A percentile compares a stretch with the other conserved stretches of the same genome.
These are phyloP conservation scores for Calcarius lapponicus DNA, from an alignment of 2,797 vertebrate genomes.

Conservation along the genomic window DNA sequence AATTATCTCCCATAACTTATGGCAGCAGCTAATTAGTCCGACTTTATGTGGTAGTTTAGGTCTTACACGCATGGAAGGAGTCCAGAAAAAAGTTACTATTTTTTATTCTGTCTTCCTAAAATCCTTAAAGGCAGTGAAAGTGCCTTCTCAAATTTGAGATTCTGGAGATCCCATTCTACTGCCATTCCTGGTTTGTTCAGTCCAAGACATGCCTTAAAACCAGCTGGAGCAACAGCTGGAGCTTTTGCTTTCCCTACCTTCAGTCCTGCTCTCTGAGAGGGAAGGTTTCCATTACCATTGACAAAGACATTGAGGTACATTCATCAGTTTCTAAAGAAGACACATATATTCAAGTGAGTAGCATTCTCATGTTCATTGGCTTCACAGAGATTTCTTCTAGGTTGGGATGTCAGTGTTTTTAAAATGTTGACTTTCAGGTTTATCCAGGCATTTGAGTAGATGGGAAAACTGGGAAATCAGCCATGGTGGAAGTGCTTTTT, in stretches of 20 bases:
- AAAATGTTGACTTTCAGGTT: not conserved
- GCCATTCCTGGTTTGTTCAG: not conserved
- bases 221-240: not conserved
- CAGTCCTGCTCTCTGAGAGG: not conserved
- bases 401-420: not conserved
- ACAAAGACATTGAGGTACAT: not conserved
- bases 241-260: not conserved
- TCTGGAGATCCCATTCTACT: not conserved
- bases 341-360: not conserved
- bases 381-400: not conserved
- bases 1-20: not conserved
- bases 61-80: not conserved
- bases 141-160: accelerated
- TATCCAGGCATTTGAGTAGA: not conserved
- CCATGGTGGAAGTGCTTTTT: not conserved
- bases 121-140: not conserved
- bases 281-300: not conserved
- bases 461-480: not conserved
- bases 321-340: not conserved
- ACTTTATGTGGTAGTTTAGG: not conserved
- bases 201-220: not conserved
- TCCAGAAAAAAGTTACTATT: not conserved
- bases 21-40: not conserved
- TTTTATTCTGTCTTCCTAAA: not conserved
- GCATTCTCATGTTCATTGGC: not conserved